Evolutionary conservation across 2,113 vertebrate genomes (phyloP).

Genomic region (Heterocephalus glaber): DNA sequence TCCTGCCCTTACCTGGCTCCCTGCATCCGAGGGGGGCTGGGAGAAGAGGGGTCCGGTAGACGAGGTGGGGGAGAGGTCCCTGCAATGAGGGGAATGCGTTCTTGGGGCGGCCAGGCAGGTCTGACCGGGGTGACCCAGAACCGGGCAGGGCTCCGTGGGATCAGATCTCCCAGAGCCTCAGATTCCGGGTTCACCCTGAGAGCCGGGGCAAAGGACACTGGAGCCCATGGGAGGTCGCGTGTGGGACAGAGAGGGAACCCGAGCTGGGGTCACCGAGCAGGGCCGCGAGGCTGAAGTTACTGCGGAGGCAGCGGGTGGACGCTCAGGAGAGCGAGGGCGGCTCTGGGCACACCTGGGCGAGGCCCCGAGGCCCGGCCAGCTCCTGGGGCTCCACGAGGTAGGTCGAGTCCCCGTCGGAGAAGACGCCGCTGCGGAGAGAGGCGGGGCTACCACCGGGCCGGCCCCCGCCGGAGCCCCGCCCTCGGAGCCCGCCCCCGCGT

Average conservation of each 20-base stretch:
- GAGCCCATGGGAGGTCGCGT: conserved; percentile 65
- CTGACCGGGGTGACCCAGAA: conserved; percentile 66
- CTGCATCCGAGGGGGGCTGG: conserved; percentile 77
- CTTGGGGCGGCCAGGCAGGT: neutral
- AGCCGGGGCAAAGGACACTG: conserved; percentile 76
- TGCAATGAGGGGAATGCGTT: conserved; percentile 69
- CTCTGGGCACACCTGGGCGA: conserved; percentile 81
- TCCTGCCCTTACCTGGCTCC: conserved; percentile 82
- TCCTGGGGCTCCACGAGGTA: conserved; percentile 90
- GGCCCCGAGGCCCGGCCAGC: conserved; percentile 71
- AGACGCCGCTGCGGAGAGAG: conserved; percentile 89
- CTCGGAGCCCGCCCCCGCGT: accelerated
- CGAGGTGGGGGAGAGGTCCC: conserved; percentile 83
- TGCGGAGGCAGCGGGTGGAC: neutral
- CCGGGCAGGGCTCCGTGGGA: conserved; percentile 71
- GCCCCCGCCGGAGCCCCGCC: no score
- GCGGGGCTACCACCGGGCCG: neutral
- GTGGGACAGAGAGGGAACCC: conserved; percentile 43
- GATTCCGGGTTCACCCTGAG: conserved; percentile 72
- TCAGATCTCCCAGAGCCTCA: conserved; percentile 76
- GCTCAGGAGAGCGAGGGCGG: neutral
- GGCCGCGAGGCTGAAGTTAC: conserved; percentile 70
- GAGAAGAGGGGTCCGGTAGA: conserved; percentile 83
- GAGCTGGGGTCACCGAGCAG: conserved; percentile 61
- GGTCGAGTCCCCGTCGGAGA: conserved; percentile 91